Percentiles rank a stretch among this genome's conserved stretches.
phyloP scores from a whole-genome alignment of 2,888 invertebrate genomes.

The Fragum fragum region DNA sequence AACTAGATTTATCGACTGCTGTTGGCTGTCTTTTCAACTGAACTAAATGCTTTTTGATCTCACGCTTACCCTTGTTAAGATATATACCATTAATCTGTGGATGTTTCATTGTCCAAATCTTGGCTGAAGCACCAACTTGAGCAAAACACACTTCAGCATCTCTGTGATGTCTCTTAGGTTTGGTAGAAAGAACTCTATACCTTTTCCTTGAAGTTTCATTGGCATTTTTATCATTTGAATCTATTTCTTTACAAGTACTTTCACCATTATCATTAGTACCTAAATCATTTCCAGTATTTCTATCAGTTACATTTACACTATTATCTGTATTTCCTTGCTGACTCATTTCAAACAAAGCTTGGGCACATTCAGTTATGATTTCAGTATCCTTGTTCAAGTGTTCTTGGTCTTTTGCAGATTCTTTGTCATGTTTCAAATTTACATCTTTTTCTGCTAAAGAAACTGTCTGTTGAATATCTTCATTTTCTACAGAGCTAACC shows the following conservation, averaged over 20 bases:
- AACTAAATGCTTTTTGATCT: slow-evolving; percentile 77
- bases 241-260: background rate
- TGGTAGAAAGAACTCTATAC: slow-evolving; percentile 33
- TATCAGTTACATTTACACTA: background rate
- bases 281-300: background rate
- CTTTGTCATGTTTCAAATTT: background rate
- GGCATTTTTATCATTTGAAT: background rate
- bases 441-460: background rate
- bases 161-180: slow-evolving; percentile 46
- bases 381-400: background rate
- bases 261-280: background rate
- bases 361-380: slow-evolving; percentile 50
- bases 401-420: background rate
- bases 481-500: background rate
- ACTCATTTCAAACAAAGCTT: slow-evolving; percentile 55
- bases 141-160: slow-evolving; percentile 65
- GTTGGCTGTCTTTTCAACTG: slow-evolving; percentile 69
- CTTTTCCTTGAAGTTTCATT: background rate
- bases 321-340: slow-evolving; percentile 8
- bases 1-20: slow-evolving; percentile 78
- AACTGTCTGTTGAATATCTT: background rate
- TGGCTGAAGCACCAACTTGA: slow-evolving; percentile 71
- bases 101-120: slow-evolving; percentile 75
- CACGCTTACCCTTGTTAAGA: slow-evolving; percentile 81
- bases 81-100: slow-evolving; percentile 77